Conservation (phyloP, 2,113 vertebrate species). For the Noctilio leporinus region DNA sequence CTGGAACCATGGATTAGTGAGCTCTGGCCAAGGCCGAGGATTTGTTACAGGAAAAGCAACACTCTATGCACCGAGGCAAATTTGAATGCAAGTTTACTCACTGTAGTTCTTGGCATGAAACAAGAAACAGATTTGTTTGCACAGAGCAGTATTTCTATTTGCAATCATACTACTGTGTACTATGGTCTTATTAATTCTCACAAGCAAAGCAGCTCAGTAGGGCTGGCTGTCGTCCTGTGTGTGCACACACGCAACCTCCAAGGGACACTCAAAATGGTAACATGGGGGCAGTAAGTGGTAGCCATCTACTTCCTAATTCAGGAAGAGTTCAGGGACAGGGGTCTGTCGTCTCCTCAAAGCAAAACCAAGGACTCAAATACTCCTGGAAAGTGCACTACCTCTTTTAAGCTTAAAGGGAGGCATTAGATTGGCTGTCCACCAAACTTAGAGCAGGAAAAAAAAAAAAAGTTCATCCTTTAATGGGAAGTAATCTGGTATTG, state of each 20-base stretch:
- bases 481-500: background rate
- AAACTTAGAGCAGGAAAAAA: background rate
- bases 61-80: conserved; percentile 40
- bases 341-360: background rate
- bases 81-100: conserved; percentile 63
- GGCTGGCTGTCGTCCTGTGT: background rate
- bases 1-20: background rate
- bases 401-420: background rate
- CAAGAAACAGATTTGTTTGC: conserved; percentile 72
- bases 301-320: conserved; percentile 23
- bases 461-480: background rate
- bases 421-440: background rate
- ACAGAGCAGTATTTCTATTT: conserved; percentile 70
- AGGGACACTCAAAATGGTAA: background rate
- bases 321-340: background rate
- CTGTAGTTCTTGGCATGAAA: conserved; percentile 65
- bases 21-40: conserved; percentile 14
- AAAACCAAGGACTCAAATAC: background rate
- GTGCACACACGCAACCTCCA: background rate
- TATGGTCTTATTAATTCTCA: conserved; percentile 67
- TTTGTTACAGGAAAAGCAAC: conserved; percentile 39
- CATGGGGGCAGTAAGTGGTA: background rate
- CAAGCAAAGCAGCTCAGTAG: conserved; percentile 27
- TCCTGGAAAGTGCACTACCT: background rate
- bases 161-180: conserved; percentile 63